A percentile compares a stretch with the other conserved stretches of the same genome.
Conservation (phyloP, 2,113 vertebrate species). For the Melanostigma gelatinosum region DNA sequence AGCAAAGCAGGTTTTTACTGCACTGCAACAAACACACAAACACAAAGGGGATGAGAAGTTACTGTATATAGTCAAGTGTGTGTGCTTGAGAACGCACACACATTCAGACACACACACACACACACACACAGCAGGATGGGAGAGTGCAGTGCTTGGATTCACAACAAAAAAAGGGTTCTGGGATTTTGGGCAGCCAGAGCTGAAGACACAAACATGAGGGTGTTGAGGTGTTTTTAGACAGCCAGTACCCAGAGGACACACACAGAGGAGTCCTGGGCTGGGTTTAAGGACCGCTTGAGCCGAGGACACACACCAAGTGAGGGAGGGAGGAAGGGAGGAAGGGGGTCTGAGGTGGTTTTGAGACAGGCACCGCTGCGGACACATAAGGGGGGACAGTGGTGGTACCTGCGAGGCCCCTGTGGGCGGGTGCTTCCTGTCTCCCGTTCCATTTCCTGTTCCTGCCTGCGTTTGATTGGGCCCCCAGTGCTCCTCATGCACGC, state of each 20-base stretch:
- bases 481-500: conserved; percentile 83
- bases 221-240: conserved; percentile 47
- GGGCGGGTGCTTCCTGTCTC: conserved; percentile 75
- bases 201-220: conserved; percentile 58
- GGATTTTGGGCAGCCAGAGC: conserved; percentile 59
- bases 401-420: conserved; percentile 80
- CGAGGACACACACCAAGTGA: conserved; percentile 59
- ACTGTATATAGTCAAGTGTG: conserved; percentile 48
- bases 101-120: conserved; percentile 22
- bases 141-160: conserved; percentile 40
- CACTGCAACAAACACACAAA: conserved; percentile 72
- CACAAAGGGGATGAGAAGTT: conserved; percentile 44
- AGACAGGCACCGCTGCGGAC: conserved; percentile 60
- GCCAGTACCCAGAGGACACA: conserved; percentile 59
- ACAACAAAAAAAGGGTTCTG: conserved; percentile 35
- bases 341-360: conserved; percentile 44
- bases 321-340: conserved; percentile 15
- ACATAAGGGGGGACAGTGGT: conserved; percentile 60
- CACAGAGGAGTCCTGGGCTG: conserved; percentile 44
- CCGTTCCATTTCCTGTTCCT: conserved; percentile 79
- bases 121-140: conserved; percentile 45
- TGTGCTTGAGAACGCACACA: conserved; percentile 35
- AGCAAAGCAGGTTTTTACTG: conserved; percentile 71
- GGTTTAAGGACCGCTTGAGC: conserved; percentile 50
- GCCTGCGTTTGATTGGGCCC: conserved; percentile 79